Percentiles rank a stretch among this genome's conserved stretches.
Conservation (phyloP, 1,140 invertebrate genomes). For the Papilio polytes region DNA sequence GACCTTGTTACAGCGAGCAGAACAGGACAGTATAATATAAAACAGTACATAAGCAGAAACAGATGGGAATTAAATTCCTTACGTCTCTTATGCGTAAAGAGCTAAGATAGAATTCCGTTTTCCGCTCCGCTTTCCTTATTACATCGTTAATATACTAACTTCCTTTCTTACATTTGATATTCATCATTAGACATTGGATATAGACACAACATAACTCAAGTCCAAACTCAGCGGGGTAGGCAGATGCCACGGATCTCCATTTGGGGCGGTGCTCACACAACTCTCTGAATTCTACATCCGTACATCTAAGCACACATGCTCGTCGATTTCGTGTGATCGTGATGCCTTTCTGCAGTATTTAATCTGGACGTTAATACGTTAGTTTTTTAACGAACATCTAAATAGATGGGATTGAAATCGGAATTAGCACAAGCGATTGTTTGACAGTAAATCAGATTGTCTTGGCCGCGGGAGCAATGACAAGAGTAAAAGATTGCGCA, state of each 20-base stretch:
- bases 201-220: background rate
- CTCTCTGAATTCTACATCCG: no score
- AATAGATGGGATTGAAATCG: no score
- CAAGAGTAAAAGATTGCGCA: conserved; percentile 16
- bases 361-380: no score
- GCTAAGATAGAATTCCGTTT: background rate
- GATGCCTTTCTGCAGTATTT: no score
- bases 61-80: conserved; percentile 2
- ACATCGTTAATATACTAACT: background rate
- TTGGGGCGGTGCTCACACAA: no score
- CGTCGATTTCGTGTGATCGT: no score
- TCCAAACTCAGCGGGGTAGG: no score
- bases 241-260: no score
- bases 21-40: background rate
- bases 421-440: background rate
- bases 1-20: background rate
- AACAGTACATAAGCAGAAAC: background rate
- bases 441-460: background rate
- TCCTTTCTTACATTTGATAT: background rate
- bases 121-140: background rate
- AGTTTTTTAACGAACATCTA: no score
- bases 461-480: background rate
- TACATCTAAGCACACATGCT: no score
- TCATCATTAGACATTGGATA: background rate
- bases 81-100: background rate